Percentiles rank a stretch among this genome's conserved stretches.
These are phyloP conservation scores for Venustoraphidia nigricollis DNA, from an alignment of 2,888 invertebrate species.

Conservation along the genomic window DNA sequence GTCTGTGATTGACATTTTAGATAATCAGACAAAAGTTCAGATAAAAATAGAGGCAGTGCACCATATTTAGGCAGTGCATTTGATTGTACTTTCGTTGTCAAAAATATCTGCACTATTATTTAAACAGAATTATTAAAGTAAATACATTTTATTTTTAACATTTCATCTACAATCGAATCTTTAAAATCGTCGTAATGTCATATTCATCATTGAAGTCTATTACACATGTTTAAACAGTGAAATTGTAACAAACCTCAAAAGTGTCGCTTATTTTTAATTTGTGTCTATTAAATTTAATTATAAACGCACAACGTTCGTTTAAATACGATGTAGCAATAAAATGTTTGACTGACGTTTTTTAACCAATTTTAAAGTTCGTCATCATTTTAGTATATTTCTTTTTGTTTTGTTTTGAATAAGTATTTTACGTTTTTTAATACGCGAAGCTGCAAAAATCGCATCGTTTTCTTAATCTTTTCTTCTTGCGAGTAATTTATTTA, in stretches of 20 bases:
- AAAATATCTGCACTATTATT: conserved; percentile 2
- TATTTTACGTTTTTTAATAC: too few species aligned
- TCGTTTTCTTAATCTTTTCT: too few species aligned
- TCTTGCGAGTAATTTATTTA: too few species aligned
- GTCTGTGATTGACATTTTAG: too few species aligned
- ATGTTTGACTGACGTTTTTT: too few species aligned
- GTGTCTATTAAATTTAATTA: conserved; percentile 12
- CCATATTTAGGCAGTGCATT: conserved; percentile 4
- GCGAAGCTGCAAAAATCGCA: too few species aligned
- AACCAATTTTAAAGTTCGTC: too few species aligned
- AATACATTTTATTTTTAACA: conserved; percentile 2
- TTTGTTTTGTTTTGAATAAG: too few species aligned
- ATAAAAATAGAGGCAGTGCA: conserved; percentile 1
- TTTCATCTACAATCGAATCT: background rate
- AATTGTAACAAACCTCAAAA: conserved; percentile 6
- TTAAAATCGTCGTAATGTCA: conserved; percentile 1
- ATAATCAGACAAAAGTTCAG: background rate
- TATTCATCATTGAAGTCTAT: background rate
- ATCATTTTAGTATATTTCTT: too few species aligned
- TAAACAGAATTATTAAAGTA: background rate
- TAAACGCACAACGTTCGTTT: conserved; percentile 11
- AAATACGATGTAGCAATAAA: conserved; percentile 6
- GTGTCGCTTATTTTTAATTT: conserved; percentile 1
- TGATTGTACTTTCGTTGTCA: conserved; percentile 1
- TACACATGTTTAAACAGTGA: too few species aligned